Evolutionary conservation across 2,113 vertebrate species (phyloP).

Genomic region (Hemichromis elongatus): DNA sequence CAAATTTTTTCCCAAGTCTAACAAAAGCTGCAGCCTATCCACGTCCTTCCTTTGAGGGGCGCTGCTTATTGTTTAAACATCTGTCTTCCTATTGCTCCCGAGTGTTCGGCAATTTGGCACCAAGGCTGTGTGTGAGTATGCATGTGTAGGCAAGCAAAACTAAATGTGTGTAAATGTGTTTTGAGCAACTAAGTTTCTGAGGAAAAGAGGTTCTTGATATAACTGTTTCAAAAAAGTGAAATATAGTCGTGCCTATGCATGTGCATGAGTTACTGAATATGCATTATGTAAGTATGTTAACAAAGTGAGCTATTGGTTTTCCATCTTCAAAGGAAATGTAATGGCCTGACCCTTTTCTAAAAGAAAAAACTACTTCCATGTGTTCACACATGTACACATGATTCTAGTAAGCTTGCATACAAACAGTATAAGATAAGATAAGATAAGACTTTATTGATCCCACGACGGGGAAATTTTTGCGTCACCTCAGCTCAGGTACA

Average conservation of each 20-base stretch:
- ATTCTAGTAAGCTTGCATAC: neutral
- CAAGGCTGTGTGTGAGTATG: neutral
- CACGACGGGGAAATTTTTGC: too few species aligned
- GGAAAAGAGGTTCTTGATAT: neutral
- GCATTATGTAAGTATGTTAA: neutral
- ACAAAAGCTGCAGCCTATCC: neutral
- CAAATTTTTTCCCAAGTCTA: neutral
- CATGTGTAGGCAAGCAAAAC: neutral
- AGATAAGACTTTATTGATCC: too few species aligned
- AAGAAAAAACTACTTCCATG: neutral
- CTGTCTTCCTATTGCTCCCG: conserved; percentile 30
- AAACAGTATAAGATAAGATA: too few species aligned
- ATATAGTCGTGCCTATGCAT: neutral
- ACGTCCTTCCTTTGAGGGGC: conserved; percentile 25
- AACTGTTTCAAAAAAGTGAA: neutral
- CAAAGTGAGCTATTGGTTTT: conserved; percentile 16
- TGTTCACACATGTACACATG: neutral
- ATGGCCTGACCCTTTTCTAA: neutral
- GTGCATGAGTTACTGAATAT: neutral
- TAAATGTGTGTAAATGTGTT: neutral
- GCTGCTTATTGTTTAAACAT: conserved; percentile 55
- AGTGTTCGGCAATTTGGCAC: conserved; percentile 1
- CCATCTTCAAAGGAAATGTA: neutral
- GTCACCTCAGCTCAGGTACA: too few species aligned
- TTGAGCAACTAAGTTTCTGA: neutral